phyloP scores from a whole-genome alignment of 2,888 invertebrate genomes.

The Drosophila demipolita region DNA sequence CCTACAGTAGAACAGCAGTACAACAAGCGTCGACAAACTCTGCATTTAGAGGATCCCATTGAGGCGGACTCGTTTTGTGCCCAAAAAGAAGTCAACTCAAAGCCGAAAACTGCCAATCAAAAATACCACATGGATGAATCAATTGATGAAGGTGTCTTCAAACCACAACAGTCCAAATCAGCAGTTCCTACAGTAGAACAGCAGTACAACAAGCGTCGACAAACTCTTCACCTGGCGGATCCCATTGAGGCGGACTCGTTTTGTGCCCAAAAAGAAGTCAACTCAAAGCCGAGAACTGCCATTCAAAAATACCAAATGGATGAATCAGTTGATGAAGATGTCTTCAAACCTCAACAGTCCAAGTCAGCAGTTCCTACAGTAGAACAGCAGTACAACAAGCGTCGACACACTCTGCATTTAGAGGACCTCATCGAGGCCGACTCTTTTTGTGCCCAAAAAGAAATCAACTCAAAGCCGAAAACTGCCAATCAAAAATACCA shows the following conservation, averaged over 20 bases:
- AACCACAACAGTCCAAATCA: neutral
- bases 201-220: neutral
- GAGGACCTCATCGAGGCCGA: constrained; percentile 20
- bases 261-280: neutral
- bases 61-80: neutral
- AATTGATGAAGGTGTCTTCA: neutral
- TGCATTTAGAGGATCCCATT: neutral
- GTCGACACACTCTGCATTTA: constrained; percentile 8
- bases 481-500: neutral
- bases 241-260: constrained; percentile 26
- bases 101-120: fast-evolving
- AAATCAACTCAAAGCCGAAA: neutral
- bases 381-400: neutral
- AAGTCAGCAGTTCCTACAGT: neutral
- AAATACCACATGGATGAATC: neutral
- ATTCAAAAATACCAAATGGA: neutral
- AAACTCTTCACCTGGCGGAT: constrained; percentile 8
- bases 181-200: neutral
- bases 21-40: constrained; percentile 15
- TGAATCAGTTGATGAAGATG: constrained; percentile 10
- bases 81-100: neutral
- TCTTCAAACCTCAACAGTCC: neutral
- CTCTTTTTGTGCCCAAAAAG: constrained; percentile 8
- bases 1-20: neutral
- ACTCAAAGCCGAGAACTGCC: neutral